These are phyloP conservation scores for Habroteleia sp. DNA, from an alignment of 2,888 invertebrate species.

Conservation along the genomic window DNA sequence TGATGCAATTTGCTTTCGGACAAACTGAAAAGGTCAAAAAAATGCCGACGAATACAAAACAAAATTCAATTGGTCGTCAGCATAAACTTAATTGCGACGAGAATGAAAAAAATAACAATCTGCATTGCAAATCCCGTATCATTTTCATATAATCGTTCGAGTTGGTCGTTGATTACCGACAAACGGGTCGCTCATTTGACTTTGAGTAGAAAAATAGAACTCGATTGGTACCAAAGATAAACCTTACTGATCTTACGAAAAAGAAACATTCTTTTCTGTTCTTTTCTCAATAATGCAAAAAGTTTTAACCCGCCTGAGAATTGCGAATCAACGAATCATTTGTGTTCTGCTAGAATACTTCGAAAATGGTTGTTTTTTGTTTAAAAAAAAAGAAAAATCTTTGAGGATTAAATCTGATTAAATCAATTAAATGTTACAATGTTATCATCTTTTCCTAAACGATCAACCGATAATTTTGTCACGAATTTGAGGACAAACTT, in stretches of 20 bases:
- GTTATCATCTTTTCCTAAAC: too few relatives aligned
- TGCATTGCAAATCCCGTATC: neutral
- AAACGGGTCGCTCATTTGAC: constrained; percentile 16
- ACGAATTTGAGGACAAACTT: too few relatives aligned
- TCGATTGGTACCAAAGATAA: constrained; percentile 52
- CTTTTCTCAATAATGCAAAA: constrained; percentile 9
- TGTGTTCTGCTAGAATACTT: constrained; percentile 20
- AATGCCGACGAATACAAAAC: neutral
- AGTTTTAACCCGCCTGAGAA: constrained; percentile 48
- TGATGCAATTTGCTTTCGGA: constrained; percentile 5
- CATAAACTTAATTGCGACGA: constrained; percentile 1
- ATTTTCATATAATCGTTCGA: constrained; percentile 12
- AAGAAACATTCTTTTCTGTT: constrained; percentile 9
- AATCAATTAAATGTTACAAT: too few relatives aligned
- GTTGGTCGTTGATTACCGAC: constrained; percentile 11
- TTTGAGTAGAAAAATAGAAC: constrained; percentile 22
- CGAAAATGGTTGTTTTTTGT: neutral
- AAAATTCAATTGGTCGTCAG: constrained; percentile 1
- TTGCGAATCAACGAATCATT: constrained; percentile 28
- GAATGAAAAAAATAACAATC: neutral
- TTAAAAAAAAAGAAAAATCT: neutral
- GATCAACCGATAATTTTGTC: too few relatives aligned
- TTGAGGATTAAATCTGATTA: too few relatives aligned
- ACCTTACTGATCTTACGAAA: constrained; percentile 42
- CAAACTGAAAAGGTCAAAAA: neutral